phyloP scores from a whole-genome alignment of 64 coral and sea anemone species.

The Acropora yongei region DNA sequence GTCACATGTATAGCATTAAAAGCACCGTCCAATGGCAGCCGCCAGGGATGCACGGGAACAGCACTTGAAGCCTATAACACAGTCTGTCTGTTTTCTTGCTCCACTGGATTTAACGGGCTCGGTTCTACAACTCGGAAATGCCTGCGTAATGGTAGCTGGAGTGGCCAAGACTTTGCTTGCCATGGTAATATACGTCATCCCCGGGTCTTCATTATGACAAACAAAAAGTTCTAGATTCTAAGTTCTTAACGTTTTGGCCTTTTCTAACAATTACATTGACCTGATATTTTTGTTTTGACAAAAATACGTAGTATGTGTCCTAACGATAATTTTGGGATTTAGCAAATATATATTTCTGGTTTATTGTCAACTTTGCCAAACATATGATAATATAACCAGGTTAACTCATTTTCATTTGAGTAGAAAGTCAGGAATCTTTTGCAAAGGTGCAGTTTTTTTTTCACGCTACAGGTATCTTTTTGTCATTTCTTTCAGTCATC shows the following conservation, averaged over 20 bases:
- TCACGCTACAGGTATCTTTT: neutral
- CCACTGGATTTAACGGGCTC: neutral
- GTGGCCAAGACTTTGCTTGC: conserved; percentile 36
- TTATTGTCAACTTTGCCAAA: neutral
- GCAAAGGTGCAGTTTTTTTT: neutral
- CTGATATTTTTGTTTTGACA: neutral
- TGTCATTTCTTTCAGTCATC: conserved; percentile 14
- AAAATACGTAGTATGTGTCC: no score
- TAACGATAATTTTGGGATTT: neutral
- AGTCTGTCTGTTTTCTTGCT: conserved; percentile 52
- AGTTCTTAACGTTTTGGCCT: neutral
- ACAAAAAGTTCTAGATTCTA: neutral
- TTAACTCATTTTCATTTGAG: neutral
- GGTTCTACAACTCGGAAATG: conserved; percentile 38
- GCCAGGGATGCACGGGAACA: neutral
- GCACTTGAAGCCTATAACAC: conserved; percentile 9
- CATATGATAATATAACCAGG: neutral
- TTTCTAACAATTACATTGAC: neutral
- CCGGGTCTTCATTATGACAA: neutral
- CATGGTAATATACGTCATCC: neutral
- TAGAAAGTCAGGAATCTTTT: neutral
- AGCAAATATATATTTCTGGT: neutral
- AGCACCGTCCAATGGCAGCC: conserved; percentile 26
- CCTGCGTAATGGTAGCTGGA: conserved; percentile 46
- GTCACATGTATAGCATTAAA: conserved; percentile 14